phyloP scores from a whole-genome alignment of 2,888 invertebrate genomes.

The Mythimna impura region DNA sequence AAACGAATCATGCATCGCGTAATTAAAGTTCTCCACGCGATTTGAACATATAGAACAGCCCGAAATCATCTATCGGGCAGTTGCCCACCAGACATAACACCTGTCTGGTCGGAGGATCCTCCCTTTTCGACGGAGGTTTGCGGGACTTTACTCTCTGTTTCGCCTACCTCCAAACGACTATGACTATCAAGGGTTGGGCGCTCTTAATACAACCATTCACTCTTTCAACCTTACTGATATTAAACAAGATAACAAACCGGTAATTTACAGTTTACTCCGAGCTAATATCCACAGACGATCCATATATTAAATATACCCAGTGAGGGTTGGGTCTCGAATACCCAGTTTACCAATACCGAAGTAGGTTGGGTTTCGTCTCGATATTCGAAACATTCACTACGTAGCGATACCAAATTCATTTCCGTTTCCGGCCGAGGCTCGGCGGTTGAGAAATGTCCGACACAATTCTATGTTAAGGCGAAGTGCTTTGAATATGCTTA shows the following conservation, averaged over 20 bases:
- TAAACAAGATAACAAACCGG: constrained; percentile 13
- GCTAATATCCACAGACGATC: constrained; percentile 22
- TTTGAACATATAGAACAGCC: too few species aligned
- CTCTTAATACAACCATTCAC: background rate
- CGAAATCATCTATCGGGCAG: too few species aligned
- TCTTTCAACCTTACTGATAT: constrained; percentile 3
- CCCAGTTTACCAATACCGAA: constrained; percentile 29
- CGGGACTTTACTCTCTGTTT: too few species aligned
- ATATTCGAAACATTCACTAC: constrained; percentile 56
- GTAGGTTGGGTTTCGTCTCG: constrained; percentile 34
- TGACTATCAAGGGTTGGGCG: too few species aligned
- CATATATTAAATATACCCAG: constrained; percentile 32
- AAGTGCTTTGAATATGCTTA: constrained; percentile 12
- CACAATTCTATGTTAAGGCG: constrained; percentile 31
- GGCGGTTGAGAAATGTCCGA: constrained; percentile 33
- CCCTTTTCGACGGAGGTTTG: too few species aligned
- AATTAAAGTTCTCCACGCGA: too few species aligned
- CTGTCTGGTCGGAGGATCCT: too few species aligned
- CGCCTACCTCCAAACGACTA: too few species aligned
- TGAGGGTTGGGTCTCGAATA: constrained; percentile 29
- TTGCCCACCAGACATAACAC: too few species aligned
- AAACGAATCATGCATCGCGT: too few species aligned
- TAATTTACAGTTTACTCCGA: constrained; percentile 18
- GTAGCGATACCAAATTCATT: constrained; percentile 67
- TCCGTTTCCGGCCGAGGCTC: constrained; percentile 54